Base-by-base conservation (phyloP, 2,113 vertebrate species). In the Sapajus apella region DNA sequence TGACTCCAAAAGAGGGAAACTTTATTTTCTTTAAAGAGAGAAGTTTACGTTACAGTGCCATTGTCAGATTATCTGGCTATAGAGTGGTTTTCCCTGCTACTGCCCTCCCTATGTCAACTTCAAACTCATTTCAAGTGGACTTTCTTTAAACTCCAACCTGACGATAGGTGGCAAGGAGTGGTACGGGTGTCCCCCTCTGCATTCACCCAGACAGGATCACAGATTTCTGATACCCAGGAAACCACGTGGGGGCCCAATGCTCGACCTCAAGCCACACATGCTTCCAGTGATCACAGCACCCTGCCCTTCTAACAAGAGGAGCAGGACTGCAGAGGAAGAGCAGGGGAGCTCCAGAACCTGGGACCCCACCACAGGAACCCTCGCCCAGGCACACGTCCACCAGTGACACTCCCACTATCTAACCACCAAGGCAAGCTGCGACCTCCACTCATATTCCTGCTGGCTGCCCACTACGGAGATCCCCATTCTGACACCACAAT, bases 21-120 rank as follows among this genome's bases (percentile, higher is more conserved):
- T 47, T 70, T 6, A 45, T 64, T 94, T 91, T 80, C 77, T 77
- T 89, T 50, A 89, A 91, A 81, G 55, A 86, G 64, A 75, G 47
- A 61, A 87, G 83, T 12, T 61, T 73, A 30, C 12, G 35, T 61
- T 35, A 23, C 47, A 21, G 21, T 6, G 58, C 30, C 85, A 37
- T 40, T 75, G 80, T 58, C 79, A 61, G 64, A 72, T 6, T 52
- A 88, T 76, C 91, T 43, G 32, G 84, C 70, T 77, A 8, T 1
- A 40, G 6, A 6, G 37, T 7, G 13, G 23, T 20, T 21, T 45
- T 6, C 72, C 50, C 35, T 3, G 4, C 25, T 1, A 25, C 47
- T 20, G 37, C 52, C 27, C 58, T 43, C 72, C 82, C 11, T 6
- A n/a, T 79, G 25, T 5, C 52, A n/a, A 30, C 20, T 37, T 50